Evolutionary conservation across 2,888 invertebrate genomes (phyloP), one percentile per base, ranked within the genome.

Genomic region (Eristalis tenax): DNA sequence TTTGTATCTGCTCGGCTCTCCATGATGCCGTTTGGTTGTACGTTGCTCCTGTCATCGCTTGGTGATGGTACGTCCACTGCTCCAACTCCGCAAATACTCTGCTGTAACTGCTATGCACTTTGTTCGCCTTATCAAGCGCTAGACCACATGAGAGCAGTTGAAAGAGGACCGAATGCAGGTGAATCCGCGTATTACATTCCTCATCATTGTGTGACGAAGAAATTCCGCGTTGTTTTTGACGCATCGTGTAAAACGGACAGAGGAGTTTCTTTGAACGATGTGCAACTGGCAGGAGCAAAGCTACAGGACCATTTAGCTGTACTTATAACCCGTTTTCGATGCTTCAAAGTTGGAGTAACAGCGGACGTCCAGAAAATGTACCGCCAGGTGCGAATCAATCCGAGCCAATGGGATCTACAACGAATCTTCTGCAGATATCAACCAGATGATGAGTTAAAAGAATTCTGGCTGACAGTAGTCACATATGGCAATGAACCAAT

Each of bases 291-390:
- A 5, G 61, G 43, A 10, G 28, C 61, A 22, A 59, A 43, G 6
- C 10, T 61, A 8, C 61, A 73, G 43, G 43, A 40, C 2, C 40
- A 73, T 13, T 11, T 43, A 32, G 23, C 43, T 15, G 63, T 15
- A 11, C 40, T 69, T 23, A 22, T 69, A 2, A 59, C 69, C 3
- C 40, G 18, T 5, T 73, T 73, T 18, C 26, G 43, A 28, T 15
- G 63, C 43, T 73, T 38, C 63, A 66, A 63, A 28, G 66, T 77
- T 11, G 70, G 64, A 56, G 28, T 81, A 3, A 57, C 35, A 4
- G 81, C 69, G 4, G 74, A 81, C 18, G 40, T 81, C 4, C 15
- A 35, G 50, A 75, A 81, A 23, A 74, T 81, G 69, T 80, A 68
- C 38, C 74, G 74, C 8, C 80, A 74, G 61, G 68, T 74, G 40